Percentiles rank a stretch among this genome's conserved stretches.
phyloP scores from a whole-genome alignment of 2,888 invertebrate species.

The Hydrotaea diabolus region DNA sequence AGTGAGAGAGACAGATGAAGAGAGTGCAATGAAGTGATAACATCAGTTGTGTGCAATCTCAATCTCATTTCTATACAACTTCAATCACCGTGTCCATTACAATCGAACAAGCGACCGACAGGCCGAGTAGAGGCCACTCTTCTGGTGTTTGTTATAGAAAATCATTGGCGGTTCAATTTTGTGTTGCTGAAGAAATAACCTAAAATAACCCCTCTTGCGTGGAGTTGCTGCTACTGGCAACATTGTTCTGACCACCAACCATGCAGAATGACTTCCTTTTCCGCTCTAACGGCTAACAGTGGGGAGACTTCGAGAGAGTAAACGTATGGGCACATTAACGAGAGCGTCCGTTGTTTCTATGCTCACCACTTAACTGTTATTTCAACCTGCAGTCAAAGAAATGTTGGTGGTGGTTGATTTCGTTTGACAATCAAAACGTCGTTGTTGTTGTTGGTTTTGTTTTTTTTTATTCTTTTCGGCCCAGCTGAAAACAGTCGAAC shows the following conservation, averaged over 20 bases:
- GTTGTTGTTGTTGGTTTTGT: too few species aligned
- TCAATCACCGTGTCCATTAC: neutral
- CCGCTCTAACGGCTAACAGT: constrained; percentile 24
- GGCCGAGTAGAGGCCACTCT: neutral
- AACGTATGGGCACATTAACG: neutral
- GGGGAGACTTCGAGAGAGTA: constrained; percentile 7
- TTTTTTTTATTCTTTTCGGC: constrained; percentile 10
- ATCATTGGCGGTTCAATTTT: neutral
- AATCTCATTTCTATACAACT: constrained; percentile 11
- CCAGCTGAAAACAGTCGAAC: constrained; percentile 61
- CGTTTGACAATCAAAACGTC: constrained; percentile 36
- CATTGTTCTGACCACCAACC: constrained; percentile 8
- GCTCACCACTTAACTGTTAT: constrained; percentile 1
- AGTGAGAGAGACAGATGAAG: neutral
- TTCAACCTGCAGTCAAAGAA: neutral
- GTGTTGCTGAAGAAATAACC: neutral
- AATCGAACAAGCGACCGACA: too few species aligned
- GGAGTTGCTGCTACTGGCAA: neutral
- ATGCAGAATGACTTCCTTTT: constrained; percentile 55
- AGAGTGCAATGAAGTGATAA: neutral
- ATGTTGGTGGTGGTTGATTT: constrained; percentile 51
- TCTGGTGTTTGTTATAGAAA: neutral
- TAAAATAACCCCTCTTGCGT: neutral
- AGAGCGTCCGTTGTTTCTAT: neutral
- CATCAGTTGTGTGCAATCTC: neutral